phyloP scores from a whole-genome alignment of 2,888 invertebrate genomes.

The Cetonia aurata region DNA sequence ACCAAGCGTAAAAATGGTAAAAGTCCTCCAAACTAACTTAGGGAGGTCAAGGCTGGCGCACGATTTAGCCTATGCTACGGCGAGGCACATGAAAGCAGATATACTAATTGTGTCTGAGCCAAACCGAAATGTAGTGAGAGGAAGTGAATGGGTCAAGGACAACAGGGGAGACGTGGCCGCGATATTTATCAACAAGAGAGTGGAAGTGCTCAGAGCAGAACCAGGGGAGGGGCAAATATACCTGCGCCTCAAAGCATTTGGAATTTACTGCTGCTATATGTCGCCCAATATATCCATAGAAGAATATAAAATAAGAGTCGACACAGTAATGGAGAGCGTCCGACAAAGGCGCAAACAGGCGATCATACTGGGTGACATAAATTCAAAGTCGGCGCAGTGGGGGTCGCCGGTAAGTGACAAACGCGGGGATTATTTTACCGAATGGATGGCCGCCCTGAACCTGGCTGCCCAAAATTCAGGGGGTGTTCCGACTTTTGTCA shows the following conservation, averaged over 20 bases:
- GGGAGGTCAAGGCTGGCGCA: constrained; percentile 14
- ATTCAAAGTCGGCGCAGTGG: constrained; percentile 45
- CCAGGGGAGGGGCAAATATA: background rate
- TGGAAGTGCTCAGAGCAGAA: constrained; percentile 4
- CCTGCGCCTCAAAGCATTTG: no score
- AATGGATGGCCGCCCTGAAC: constrained; percentile 45
- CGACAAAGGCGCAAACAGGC: background rate
- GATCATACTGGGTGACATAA: constrained; percentile 35
- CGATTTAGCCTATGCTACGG: constrained; percentile 15
- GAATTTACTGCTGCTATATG: no score
- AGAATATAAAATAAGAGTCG: no score
- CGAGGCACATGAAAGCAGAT: background rate
- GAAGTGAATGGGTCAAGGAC: constrained; percentile 24
- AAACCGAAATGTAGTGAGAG: constrained; percentile 26
- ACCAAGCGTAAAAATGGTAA: background rate
- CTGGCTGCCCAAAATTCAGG: constrained; percentile 42
- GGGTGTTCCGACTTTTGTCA: constrained; percentile 46
- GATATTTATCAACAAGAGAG: constrained; percentile 9
- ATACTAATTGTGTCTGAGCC: constrained; percentile 22
- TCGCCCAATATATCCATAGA: no score
- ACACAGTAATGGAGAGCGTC: no score
- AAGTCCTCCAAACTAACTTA: constrained; percentile 16
- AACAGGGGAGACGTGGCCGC: constrained; percentile 33
- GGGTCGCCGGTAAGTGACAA: constrained; percentile 36
- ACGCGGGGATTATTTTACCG: constrained; percentile 43